These are phyloP conservation scores for Arothron firmamentum DNA, from an alignment of 2,113 vertebrate genomes.

Conservation along the genomic window DNA sequence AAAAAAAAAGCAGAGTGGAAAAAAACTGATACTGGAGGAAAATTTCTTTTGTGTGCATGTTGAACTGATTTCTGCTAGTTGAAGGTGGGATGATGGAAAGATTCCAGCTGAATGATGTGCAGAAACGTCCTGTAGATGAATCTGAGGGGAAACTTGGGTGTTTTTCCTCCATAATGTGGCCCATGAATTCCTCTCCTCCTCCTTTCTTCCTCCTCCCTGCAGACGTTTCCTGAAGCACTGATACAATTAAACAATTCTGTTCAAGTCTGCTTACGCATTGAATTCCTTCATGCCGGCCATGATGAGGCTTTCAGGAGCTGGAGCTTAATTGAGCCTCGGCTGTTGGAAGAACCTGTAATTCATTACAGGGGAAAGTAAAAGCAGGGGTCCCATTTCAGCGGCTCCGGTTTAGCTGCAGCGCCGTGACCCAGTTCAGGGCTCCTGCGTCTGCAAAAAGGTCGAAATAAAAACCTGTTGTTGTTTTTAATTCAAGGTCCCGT, in stretches of 20 bases:
- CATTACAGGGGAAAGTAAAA: constrained; percentile 71
- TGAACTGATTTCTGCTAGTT: no score
- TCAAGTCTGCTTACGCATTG: constrained; percentile 62
- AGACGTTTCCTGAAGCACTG: constrained; percentile 51
- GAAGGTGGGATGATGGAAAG: no score
- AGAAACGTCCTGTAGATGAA: no score
- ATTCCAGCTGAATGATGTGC: no score
- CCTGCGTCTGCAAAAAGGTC: constrained; percentile 61
- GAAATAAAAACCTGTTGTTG: constrained; percentile 73
- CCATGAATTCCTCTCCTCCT: background rate
- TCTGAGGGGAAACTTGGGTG: no score
- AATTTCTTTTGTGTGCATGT: no score
- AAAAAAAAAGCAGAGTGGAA: no score
- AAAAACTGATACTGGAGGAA: no score
- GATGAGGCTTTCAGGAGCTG: constrained; percentile 70
- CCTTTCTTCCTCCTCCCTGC: background rate
- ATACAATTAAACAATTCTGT: constrained; percentile 72
- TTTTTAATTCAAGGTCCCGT: constrained; percentile 37
- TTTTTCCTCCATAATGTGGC: no score
- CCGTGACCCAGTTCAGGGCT: constrained; percentile 66
- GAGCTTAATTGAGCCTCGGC: constrained; percentile 68
- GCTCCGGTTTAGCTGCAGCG: constrained; percentile 41
- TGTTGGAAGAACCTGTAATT: constrained; percentile 68
- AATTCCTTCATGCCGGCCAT: constrained; percentile 68
- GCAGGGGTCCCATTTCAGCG: constrained; percentile 61